Base-by-base conservation (phyloP, 2,113 vertebrate species). In the Corapipo altera region DNA sequence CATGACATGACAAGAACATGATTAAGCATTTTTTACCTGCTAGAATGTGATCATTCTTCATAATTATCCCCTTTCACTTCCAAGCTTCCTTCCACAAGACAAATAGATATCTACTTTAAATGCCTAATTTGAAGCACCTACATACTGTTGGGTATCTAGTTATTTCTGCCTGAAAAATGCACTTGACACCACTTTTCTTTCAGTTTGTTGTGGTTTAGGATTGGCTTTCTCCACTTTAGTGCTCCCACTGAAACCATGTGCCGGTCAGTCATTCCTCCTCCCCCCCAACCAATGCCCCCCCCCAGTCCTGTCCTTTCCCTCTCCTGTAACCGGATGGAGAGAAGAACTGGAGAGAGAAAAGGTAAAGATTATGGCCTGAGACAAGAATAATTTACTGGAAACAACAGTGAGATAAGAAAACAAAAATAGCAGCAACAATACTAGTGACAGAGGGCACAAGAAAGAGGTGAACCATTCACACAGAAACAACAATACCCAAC, bases 61-160 rank as follows among this genome's bases (percentile, higher is more conserved):
- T 79, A 93, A 91, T 92, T 89, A 85, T 88, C 44, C 32, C n/a
- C 49, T 69, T 94, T 37, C 24, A 75, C 22, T 91, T 93, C 33
- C 57, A 70, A 46, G 64, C 39, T 30, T n/a, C 28, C 27, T 85
- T 96, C n/a, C 27, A 11, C 26, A 49, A 72, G 66, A 76, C 39
- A 82, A 94, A 89, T 44, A 55, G 57, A n/a, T 5, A 43, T 26
- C 20, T 71, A 32, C 11, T 79, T 85, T 55, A 91, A 75, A 59
- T 51, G 33, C 20, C 30, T 65, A 54, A 79, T 59, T 79, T 79
- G 32, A 75, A 82, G 3, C 33, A 35, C 26, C 23, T 20, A 7
- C 5, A 26, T 26, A 35, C 5, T 26, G 66, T 72, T 64, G 18
- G 39, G 27, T 28, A 26, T 80, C 15, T 65, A 72, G 15, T 55